These are phyloP conservation scores for Anhinga rufa DNA, from an alignment of 2,113 vertebrate species.

Conservation along the genomic window DNA sequence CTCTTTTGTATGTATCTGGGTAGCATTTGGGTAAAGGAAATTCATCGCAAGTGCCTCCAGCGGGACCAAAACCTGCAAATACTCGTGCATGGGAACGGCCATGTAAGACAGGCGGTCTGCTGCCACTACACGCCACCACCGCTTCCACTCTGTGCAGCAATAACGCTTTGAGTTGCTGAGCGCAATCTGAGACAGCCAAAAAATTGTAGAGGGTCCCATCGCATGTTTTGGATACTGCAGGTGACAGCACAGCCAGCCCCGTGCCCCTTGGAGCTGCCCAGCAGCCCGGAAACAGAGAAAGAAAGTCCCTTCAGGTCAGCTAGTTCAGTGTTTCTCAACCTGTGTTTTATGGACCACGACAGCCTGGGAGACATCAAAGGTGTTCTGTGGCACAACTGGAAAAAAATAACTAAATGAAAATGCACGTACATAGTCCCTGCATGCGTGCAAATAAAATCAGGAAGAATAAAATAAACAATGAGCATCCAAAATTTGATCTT, in stretches of 20 bases:
- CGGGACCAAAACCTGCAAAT: neutral
- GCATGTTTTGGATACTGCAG: rapidly evolving
- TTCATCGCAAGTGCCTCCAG: neutral
- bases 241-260: neutral
- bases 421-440: neutral
- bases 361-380: neutral
- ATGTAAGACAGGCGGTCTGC: too few relatives aligned
- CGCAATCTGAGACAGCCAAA: neutral
- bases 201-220: neutral
- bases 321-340: neutral
- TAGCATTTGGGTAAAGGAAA: neutral
- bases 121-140: neutral
- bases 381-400: neutral
- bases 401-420: neutral
- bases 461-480: neutral
- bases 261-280: neutral
- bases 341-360: neutral
- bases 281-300: neutral
- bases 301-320: neutral
- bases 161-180: neutral
- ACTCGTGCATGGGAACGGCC: neutral
- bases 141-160: neutral
- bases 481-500: neutral
- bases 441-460: neutral
- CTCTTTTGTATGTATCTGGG: neutral